Conservation (phyloP, 2,797 vertebrate species). For the Pseudochaenichthys georgianus region DNA sequence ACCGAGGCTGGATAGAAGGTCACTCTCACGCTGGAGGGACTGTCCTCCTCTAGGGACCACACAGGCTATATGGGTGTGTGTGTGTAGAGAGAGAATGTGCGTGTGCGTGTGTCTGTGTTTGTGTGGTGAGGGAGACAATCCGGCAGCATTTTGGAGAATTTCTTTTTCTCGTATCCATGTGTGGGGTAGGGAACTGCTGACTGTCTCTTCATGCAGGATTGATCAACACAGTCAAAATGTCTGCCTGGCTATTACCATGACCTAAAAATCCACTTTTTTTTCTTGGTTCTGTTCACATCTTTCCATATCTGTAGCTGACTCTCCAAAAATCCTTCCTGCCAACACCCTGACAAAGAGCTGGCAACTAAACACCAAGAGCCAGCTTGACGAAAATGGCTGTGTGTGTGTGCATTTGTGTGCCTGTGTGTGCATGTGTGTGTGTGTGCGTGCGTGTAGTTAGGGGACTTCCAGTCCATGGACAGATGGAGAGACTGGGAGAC, state of each 20-base stretch:
- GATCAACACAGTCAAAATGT: constrained; percentile 63
- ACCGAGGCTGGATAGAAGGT: constrained; percentile 79
- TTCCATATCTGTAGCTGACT: constrained; percentile 67
- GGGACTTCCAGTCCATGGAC: constrained; percentile 85
- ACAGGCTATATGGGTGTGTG: constrained; percentile 60
- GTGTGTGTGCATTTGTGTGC: constrained; percentile 20
- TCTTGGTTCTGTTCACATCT: constrained; percentile 62
- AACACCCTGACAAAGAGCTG: constrained; percentile 82
- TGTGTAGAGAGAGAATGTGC: constrained; percentile 50
- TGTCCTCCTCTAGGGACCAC: constrained; percentile 63
- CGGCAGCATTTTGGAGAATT: constrained; percentile 35
- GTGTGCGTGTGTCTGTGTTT: constrained; percentile 15
- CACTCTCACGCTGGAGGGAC: constrained; percentile 77
- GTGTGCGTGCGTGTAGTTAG: constrained; percentile 66
- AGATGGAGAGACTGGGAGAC: constrained; percentile 88
- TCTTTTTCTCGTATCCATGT: constrained; percentile 19
- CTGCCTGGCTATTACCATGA: constrained; percentile 50
- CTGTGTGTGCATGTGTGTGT: constrained; percentile 34
- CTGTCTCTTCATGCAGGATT: constrained; percentile 37
- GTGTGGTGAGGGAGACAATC: constrained; percentile 28
- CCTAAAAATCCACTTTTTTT: constrained; percentile 66
- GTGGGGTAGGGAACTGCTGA: constrained; percentile 39
- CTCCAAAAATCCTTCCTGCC: constrained; percentile 68
- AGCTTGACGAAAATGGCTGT: constrained; percentile 78
- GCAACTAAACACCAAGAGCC: constrained; percentile 72